These are phyloP conservation scores for Megalurothrips usitatus DNA, from an alignment of 2,888 invertebrate genomes.

Conservation along the genomic window DNA sequence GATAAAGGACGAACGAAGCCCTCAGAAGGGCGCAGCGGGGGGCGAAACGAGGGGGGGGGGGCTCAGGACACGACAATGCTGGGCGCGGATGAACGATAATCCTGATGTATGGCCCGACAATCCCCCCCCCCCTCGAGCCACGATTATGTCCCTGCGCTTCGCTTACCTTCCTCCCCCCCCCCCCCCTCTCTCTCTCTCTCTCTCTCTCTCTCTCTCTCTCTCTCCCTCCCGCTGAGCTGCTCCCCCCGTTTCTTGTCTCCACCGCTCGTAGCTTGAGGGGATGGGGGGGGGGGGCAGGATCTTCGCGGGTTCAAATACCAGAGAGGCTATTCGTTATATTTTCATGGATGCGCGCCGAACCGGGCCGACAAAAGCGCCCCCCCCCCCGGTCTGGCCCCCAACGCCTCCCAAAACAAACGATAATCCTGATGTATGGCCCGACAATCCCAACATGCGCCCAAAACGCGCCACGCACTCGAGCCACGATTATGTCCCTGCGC, in stretches of 20 bases:
- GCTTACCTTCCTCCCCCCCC: not conserved
- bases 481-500: not conserved
- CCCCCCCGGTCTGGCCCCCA: not conserved
- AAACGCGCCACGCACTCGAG: not conserved
- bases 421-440: slow-evolving; percentile 24
- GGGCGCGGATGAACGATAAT: slow-evolving; percentile 10
- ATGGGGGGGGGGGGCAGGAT: too few species aligned
- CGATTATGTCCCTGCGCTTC: not conserved
- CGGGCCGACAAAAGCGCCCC: too few species aligned
- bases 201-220: slow-evolving; percentile 1
- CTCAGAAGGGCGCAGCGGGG: too few species aligned
- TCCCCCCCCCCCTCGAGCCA: not conserved
- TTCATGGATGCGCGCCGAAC: too few species aligned
- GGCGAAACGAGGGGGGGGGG: not conserved
- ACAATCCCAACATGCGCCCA: slow-evolving; percentile 19
- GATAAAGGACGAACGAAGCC: too few species aligned
- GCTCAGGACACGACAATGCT: not conserved
- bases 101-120: slow-evolving; percentile 22
- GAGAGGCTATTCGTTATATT: too few species aligned
- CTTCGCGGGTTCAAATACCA: too few species aligned
- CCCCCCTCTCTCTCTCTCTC: not conserved
- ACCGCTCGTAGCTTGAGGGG: too few species aligned
- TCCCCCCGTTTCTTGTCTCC: too few species aligned
- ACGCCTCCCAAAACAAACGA: slow-evolving; percentile 17
- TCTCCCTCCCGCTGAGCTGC: not conserved